These are phyloP conservation scores for Allenopithecus nigroviridis DNA, from an alignment of 2,797 vertebrate species.

Conservation along the genomic window DNA sequence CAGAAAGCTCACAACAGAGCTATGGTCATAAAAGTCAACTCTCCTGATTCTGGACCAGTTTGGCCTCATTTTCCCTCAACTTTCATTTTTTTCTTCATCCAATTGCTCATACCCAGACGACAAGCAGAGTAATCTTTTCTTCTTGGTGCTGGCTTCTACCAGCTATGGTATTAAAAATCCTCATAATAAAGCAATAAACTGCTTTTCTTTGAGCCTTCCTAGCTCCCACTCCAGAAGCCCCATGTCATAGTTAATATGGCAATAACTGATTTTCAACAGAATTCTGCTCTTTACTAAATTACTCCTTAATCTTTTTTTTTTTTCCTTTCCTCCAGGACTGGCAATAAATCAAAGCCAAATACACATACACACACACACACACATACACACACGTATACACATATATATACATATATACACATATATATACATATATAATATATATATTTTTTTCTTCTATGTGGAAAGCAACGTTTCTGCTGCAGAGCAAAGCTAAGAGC, in stretches of 20 bases:
- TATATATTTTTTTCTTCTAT: not conserved
- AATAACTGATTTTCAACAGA: constrained; percentile 17
- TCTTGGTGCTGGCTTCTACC: not conserved
- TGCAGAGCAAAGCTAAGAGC: not conserved
- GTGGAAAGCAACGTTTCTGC: not conserved
- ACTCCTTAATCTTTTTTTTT: not conserved
- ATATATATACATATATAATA: not conserved
- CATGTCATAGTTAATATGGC: not conserved
- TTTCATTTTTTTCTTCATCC: not conserved
- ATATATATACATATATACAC: not conserved
- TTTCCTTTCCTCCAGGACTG: not conserved
- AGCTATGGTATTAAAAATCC: not conserved
- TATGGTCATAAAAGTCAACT: not conserved
- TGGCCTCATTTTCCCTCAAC: not conserved
- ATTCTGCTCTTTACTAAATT: constrained; percentile 37
- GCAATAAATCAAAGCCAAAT: constrained; percentile 42
- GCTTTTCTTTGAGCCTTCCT: not conserved
- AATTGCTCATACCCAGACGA: not conserved
- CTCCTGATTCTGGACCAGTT: not conserved
- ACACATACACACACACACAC: too few relatives aligned
- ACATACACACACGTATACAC: too few relatives aligned
- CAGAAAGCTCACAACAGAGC: not conserved
- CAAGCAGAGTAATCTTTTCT: not conserved
- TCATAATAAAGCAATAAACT: constrained; percentile 8
- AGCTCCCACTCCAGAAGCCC: not conserved